These are phyloP conservation scores for Ancistrus triradiatus DNA, from an alignment of 2,113 vertebrate species.

Conservation along the genomic window DNA sequence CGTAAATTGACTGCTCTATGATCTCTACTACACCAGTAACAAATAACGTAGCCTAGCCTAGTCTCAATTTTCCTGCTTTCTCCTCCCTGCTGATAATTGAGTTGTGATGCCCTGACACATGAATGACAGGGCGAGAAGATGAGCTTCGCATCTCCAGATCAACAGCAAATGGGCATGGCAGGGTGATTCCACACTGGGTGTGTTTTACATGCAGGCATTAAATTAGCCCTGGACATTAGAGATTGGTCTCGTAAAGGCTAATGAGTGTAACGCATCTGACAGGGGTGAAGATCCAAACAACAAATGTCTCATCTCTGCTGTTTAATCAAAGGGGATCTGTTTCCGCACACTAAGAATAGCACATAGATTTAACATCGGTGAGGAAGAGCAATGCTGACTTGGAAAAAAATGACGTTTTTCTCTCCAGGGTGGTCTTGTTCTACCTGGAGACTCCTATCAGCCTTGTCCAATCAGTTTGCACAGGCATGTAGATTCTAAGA, in stretches of 20 bases:
- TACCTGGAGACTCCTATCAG: conserved; percentile 48
- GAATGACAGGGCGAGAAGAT: conserved; percentile 36
- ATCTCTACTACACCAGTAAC: no score
- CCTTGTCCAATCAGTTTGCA: conserved; percentile 39
- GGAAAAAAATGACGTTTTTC: conserved; percentile 26
- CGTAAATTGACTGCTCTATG: no score
- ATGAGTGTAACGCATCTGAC: conserved; percentile 35
- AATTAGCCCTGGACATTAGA: conserved; percentile 33
- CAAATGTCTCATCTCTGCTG: background rate
- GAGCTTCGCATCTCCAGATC: conserved; percentile 16
- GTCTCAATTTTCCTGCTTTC: conserved; percentile 2
- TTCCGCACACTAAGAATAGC: background rate
- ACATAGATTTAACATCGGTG: background rate
- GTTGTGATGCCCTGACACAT: conserved; percentile 41
- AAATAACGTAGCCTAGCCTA: no score
- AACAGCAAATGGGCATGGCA: conserved; percentile 42
- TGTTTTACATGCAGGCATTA: conserved; percentile 47
- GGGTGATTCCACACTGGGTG: conserved; percentile 48
- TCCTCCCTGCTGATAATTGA: conserved; percentile 32
- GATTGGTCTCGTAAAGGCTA: conserved; percentile 38
- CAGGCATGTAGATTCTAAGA: conserved; percentile 6
- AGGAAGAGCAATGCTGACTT: conserved; percentile 10
- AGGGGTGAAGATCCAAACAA: conserved; percentile 19
- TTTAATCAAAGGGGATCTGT: background rate
- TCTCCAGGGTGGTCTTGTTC: conserved; percentile 38